phyloP scores from a whole-genome alignment of 2,113 vertebrate species.

The Rhinolophus ferrumequinum region DNA sequence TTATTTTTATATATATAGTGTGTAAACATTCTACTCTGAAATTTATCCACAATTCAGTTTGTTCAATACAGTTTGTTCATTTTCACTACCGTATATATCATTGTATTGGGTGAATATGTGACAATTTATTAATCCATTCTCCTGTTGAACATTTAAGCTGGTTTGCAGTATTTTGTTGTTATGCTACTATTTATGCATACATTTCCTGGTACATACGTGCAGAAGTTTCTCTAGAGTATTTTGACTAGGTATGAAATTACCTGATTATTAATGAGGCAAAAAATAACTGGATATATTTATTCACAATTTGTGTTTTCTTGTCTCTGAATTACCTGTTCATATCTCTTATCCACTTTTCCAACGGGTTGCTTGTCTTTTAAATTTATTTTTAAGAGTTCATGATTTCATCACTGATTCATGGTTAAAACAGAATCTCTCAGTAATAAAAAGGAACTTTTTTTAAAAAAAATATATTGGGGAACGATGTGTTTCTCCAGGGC shows the following conservation, averaged over 20 bases:
- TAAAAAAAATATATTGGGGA: too few relatives aligned
- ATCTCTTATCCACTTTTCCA: not conserved
- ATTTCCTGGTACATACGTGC: not conserved
- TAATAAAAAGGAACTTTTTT: not conserved
- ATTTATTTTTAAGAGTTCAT: not conserved
- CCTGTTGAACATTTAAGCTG: not conserved
- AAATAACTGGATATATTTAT: not conserved
- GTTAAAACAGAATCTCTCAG: not conserved
- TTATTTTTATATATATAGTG: not conserved
- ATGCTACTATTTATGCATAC: not conserved
- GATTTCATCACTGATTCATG: not conserved
- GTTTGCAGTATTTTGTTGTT: not conserved
- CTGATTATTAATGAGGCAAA: not conserved
- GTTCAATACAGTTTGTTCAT: not conserved
- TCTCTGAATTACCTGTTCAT: not conserved
- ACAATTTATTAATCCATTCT: not conserved
- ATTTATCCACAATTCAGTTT: not conserved
- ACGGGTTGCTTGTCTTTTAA: not conserved
- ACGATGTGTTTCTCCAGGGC: too few relatives aligned
- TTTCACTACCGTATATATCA: not conserved
- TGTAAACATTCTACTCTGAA: not conserved
- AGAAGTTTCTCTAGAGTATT: not conserved
- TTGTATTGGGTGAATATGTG: not conserved
- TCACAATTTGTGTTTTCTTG: conserved; percentile 2
- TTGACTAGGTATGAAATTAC: not conserved